Percentiles rank a stretch among this genome's conserved stretches.
These are phyloP conservation scores for Priocnemis perturbator DNA, from an alignment of 2,888 invertebrate species.

Conservation along the genomic window DNA sequence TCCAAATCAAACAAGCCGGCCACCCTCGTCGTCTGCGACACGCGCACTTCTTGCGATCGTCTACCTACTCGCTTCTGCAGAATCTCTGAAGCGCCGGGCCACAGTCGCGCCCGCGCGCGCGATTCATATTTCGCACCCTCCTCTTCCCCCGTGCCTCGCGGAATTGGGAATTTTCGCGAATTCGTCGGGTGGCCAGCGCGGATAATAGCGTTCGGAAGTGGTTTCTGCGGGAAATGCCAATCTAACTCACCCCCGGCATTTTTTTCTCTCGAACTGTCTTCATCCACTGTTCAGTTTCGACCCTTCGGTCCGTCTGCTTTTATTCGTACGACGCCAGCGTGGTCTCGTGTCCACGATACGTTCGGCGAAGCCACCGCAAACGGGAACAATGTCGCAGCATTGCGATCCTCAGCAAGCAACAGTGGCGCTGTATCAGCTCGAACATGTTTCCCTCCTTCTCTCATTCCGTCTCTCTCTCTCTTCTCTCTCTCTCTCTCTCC, in stretches of 20 bases:
- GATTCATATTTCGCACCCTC: too few relatives aligned
- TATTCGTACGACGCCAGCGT: too few relatives aligned
- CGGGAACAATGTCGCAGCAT: slow-evolving; percentile 50
- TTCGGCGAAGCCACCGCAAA: slow-evolving; percentile 45
- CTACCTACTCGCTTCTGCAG: slow-evolving; percentile 40
- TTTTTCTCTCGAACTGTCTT: too few relatives aligned
- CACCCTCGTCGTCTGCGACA: slow-evolving; percentile 2
- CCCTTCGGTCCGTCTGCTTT: too few relatives aligned
- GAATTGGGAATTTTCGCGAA: neutral
- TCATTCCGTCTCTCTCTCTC: neutral
- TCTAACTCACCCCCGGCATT: too few relatives aligned
- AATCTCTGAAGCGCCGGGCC: too few relatives aligned
- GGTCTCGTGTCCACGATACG: slow-evolving; percentile 43
- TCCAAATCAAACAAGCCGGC: slow-evolving; percentile 26
- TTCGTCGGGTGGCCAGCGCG: too few relatives aligned
- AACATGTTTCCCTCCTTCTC: slow-evolving; percentile 30
- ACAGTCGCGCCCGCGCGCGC: too few relatives aligned
- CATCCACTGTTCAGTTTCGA: too few relatives aligned
- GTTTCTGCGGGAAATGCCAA: too few relatives aligned
- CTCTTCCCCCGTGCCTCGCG: too few relatives aligned
- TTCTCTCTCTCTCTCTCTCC: slow-evolving; percentile 9
- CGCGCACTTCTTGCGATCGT: slow-evolving; percentile 42
- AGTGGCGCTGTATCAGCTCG: slow-evolving; percentile 45
- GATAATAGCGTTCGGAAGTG: too few relatives aligned
- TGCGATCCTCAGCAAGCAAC: slow-evolving; percentile 44